Conservation (phyloP, 2,113 vertebrate species). For the Fregata magnificens region DNA sequence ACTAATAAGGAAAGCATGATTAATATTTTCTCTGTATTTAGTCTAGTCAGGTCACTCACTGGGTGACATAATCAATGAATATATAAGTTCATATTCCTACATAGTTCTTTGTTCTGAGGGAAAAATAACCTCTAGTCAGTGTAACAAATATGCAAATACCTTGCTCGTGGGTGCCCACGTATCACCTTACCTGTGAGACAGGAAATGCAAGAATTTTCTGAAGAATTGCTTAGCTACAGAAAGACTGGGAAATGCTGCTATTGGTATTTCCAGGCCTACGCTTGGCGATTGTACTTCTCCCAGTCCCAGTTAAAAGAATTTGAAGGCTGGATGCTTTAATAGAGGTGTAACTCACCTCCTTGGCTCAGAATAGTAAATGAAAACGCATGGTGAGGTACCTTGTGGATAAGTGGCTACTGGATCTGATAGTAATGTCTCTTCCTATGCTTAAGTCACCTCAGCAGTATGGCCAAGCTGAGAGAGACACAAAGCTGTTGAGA, state of each 20-base stretch:
- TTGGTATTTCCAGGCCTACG: neutral
- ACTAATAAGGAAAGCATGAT: neutral
- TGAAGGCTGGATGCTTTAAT: neutral
- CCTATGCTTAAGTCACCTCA: neutral
- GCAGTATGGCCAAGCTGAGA: neutral
- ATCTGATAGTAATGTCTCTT: neutral
- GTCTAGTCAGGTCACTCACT: neutral
- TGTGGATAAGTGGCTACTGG: neutral
- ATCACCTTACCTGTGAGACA: neutral
- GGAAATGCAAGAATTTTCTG: neutral
- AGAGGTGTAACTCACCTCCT: neutral
- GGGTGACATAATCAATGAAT: neutral
- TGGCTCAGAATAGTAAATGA: neutral
- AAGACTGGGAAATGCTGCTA: neutral
- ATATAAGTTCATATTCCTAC: neutral
- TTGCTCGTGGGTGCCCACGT: fast-evolving
- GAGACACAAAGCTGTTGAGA: neutral
- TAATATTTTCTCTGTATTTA: neutral
- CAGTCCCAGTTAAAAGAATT: neutral
- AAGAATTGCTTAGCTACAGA: neutral
- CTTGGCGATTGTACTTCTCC: neutral
- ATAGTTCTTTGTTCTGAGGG: neutral
- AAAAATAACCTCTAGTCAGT: neutral
- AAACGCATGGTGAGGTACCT: neutral
- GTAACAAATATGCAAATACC: neutral